These are phyloP conservation scores for Morbakka virulenta DNA, from an alignment of 30 jellyfish, hydroid and myxozoan genomes.

Conservation along the genomic window DNA sequence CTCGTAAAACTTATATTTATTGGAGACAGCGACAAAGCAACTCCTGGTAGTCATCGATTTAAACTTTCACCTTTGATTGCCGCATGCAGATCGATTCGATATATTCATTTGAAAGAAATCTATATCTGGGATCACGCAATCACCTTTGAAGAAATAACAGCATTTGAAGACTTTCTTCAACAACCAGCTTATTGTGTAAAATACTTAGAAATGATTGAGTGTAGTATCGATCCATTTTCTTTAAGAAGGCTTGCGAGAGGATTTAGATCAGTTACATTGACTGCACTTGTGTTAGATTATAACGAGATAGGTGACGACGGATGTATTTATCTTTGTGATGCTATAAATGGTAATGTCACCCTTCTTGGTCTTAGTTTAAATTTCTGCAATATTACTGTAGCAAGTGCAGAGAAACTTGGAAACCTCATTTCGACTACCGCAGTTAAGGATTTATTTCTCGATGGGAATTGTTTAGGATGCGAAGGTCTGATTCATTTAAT, in stretches of 20 bases:
- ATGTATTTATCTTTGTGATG: slow-evolving; percentile 52
- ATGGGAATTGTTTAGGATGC: slow-evolving; percentile 80
- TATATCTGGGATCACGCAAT: slow-evolving; percentile 71
- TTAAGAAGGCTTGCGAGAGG: slow-evolving; percentile 55
- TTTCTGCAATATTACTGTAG: slow-evolving; percentile 48
- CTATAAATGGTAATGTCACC: slow-evolving; percentile 39
- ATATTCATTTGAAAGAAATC: slow-evolving; percentile 45
- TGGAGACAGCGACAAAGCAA: slow-evolving; percentile 9
- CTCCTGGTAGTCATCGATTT: slow-evolving; percentile 24
- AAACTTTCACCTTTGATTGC: slow-evolving; percentile 56
- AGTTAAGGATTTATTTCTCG: slow-evolving; percentile 61
- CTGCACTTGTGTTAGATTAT: slow-evolving; percentile 64
- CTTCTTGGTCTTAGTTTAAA: slow-evolving; percentile 47
- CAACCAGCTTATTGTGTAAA: slow-evolving; percentile 51
- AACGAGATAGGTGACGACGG: slow-evolving; percentile 76
- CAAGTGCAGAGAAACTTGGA: slow-evolving; percentile 61
- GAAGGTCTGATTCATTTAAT: slow-evolving; percentile 73
- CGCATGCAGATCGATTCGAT: slow-evolving; percentile 58
- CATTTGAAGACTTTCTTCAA: slow-evolving; percentile 48
- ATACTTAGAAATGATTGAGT: slow-evolving; percentile 69
- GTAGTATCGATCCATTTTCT: slow-evolving; percentile 63
- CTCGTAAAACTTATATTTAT: not conserved
- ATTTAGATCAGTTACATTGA: slow-evolving; percentile 19
- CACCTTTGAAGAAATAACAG: slow-evolving; percentile 65
- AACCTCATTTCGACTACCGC: slow-evolving; percentile 57